Evolutionary conservation across 1,140 invertebrate genomes (phyloP).

Genomic region (Argopecten irradians): DNA sequence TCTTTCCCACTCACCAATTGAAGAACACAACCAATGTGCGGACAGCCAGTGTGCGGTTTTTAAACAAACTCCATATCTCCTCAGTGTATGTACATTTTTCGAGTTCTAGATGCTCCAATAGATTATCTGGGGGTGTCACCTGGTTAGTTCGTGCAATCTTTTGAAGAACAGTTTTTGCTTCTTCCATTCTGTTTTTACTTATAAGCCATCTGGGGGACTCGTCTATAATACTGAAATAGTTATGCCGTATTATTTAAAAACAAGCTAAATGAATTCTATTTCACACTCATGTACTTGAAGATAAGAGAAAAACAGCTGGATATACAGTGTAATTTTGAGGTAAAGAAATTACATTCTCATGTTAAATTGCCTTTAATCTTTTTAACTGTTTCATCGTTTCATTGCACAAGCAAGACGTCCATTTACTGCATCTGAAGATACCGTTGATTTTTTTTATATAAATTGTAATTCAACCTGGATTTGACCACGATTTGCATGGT

Average conservation of each 20-base stretch:
- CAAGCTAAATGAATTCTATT: too few relatives aligned
- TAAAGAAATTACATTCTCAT: too few relatives aligned
- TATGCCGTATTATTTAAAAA: neutral
- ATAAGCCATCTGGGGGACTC: constrained; percentile 64
- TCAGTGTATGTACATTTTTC: constrained; percentile 24
- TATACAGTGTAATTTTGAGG: too few relatives aligned
- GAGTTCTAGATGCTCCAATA: constrained; percentile 35
- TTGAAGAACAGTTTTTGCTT: constrained; percentile 57
- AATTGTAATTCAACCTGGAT: too few relatives aligned
- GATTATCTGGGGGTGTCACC: neutral
- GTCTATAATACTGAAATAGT: constrained; percentile 53
- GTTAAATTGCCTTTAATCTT: too few relatives aligned
- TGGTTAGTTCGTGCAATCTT: constrained; percentile 51
- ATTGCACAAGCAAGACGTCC: too few relatives aligned
- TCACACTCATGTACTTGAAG: too few relatives aligned
- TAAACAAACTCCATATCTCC: constrained; percentile 54
- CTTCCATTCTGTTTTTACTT: constrained; percentile 49
- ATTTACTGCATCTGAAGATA: too few relatives aligned
- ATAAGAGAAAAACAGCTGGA: too few relatives aligned
- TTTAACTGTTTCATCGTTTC: too few relatives aligned
- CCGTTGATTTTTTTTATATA: too few relatives aligned
- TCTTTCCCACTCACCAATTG: constrained; percentile 57
- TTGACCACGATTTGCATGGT: too few relatives aligned
- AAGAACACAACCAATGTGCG: constrained; percentile 54
- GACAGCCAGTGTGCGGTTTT: constrained; percentile 35